These are phyloP conservation scores for Coelopa pilipes DNA, from an alignment of 2,888 invertebrate species.

Conservation along the genomic window DNA sequence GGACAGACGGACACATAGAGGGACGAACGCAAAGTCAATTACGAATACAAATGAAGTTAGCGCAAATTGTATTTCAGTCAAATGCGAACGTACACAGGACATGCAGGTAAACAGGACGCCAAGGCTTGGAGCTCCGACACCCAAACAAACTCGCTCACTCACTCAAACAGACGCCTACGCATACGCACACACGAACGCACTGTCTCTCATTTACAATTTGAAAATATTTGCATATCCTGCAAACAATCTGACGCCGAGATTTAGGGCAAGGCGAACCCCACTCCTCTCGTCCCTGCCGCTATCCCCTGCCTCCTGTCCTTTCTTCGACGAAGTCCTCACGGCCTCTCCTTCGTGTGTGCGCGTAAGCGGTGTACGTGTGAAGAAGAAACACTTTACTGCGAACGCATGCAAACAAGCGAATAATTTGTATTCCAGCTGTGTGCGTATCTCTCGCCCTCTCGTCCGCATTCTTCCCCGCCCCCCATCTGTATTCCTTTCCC, in stretches of 20 bases:
- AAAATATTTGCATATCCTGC: constrained; percentile 30
- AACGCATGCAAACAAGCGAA: constrained; percentile 15
- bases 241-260: constrained; percentile 7
- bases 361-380: neutral
- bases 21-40: neutral
- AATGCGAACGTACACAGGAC: neutral
- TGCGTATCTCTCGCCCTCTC: neutral
- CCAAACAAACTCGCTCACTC: neutral
- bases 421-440: constrained; percentile 23
- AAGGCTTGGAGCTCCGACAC: neutral
- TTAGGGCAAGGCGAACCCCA: neutral
- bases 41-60: constrained; percentile 9
- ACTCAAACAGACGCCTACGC: constrained; percentile 3
- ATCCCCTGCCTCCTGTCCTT: too few relatives aligned
- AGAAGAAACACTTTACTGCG: neutral
- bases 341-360: neutral
- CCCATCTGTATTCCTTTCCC: too few relatives aligned
- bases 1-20: neutral
- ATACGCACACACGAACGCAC: neutral
- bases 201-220: constrained; percentile 7
- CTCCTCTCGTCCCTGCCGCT: constrained; percentile 7
- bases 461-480: too few relatives aligned
- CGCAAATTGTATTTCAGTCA: constrained; percentile 11
- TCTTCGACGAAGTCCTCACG: too few relatives aligned
- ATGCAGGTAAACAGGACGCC: neutral